These are phyloP conservation scores for Scophthalmus maximus DNA, from an alignment of 2,113 vertebrate genomes.

Conservation along the genomic window DNA sequence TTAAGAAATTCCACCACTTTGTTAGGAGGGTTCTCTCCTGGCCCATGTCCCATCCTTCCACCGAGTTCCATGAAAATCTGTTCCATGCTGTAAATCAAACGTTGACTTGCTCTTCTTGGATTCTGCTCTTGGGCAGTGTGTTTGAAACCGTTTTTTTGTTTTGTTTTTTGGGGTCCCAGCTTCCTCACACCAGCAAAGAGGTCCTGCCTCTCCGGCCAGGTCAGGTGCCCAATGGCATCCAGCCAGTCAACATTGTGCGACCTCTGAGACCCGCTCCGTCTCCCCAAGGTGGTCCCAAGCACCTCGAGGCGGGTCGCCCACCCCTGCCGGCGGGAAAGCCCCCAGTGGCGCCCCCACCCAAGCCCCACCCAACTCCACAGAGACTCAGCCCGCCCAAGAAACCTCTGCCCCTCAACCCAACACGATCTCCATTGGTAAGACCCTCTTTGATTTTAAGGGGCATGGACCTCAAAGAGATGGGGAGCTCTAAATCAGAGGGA, in stretches of 20 bases:
- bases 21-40: no score
- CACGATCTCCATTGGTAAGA: constrained; percentile 83
- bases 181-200: constrained; percentile 83
- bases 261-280: constrained; percentile 80
- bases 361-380: constrained; percentile 61
- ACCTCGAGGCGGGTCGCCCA: constrained; percentile 77
- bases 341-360: constrained; percentile 56
- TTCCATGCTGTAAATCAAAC: not conserved
- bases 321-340: constrained; percentile 71
- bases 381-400: constrained; percentile 87
- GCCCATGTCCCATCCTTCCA: no score
- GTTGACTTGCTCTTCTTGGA: no score
- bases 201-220: constrained; percentile 73
- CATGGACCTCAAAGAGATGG: no score
- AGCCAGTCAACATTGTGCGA: constrained; percentile 87
- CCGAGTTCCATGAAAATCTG: no score
- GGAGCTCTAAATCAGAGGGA: no score
- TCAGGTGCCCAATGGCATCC: constrained; percentile 67
- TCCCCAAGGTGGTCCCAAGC: constrained; percentile 18
- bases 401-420: constrained; percentile 87
- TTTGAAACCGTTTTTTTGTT: not conserved
- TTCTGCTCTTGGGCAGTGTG: no score
- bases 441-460: no score
- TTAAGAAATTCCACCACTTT: no score
- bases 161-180: constrained; percentile 43